These are phyloP conservation scores for Dynastes tityus DNA, from an alignment of 2,888 invertebrate genomes.

Conservation along the genomic window DNA sequence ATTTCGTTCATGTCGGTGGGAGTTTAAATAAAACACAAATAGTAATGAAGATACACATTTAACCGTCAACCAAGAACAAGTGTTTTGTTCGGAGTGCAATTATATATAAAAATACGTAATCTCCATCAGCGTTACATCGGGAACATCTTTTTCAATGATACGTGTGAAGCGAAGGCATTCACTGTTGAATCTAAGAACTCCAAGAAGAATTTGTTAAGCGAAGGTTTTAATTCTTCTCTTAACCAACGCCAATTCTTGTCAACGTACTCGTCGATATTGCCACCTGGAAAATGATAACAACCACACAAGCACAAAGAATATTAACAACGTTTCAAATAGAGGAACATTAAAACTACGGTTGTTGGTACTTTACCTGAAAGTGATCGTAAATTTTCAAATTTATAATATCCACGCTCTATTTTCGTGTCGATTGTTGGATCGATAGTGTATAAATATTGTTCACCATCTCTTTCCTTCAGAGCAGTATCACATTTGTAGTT, in stretches of 20 bases:
- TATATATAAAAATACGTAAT: too few species aligned
- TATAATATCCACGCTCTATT: conserved; percentile 24
- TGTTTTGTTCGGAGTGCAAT: too few species aligned
- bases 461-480: conserved; percentile 19
- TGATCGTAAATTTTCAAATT: conserved; percentile 51
- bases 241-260: conserved; percentile 59
- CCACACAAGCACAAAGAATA: background rate
- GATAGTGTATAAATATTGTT: background rate
- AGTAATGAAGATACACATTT: too few species aligned
- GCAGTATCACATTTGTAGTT: background rate
- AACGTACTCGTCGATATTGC: conserved; percentile 57
- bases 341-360: conserved; percentile 19
- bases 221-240: conserved; percentile 53
- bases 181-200: background rate
- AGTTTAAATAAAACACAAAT: too few species aligned
- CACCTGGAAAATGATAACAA: conserved; percentile 53
- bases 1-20: too few species aligned
- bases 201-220: conserved; percentile 22
- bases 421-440: conserved; percentile 1
- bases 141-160: background rate
- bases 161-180: background rate
- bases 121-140: too few species aligned
- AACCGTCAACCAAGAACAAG: too few species aligned
- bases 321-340: background rate
- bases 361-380: conserved; percentile 36